phyloP scores from a whole-genome alignment of 2,113 vertebrate genomes.

The Marmota monax region DNA sequence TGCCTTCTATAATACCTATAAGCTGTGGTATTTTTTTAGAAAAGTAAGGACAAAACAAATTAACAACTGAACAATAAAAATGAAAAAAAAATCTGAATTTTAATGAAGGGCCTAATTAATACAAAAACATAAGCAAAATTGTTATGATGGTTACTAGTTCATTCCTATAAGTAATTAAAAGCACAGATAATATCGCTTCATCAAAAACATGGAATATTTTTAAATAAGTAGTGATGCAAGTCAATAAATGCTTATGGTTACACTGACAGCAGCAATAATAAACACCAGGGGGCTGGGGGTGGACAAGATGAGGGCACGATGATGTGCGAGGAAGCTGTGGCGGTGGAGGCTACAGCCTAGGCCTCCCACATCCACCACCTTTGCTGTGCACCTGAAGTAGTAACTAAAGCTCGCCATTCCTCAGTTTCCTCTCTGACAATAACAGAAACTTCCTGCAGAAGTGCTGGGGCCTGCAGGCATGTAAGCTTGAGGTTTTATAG shows the following conservation, averaged over 20 bases:
- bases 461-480: neutral
- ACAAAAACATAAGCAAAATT: neutral
- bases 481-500: neutral
- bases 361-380: fast-evolving
- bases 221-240: neutral
- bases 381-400: fast-evolving
- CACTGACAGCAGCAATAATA: neutral
- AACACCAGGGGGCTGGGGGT: neutral
- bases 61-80: neutral
- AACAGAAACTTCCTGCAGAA: neutral
- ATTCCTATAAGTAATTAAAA: neutral
- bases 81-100: neutral
- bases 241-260: neutral
- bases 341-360: neutral
- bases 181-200: neutral
- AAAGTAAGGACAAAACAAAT: neutral
- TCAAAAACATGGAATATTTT: neutral
- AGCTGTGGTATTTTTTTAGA: neutral
- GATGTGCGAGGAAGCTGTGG: neutral
- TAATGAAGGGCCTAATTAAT: neutral
- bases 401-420: fast-evolving
- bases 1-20: fast-evolving
- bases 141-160: neutral
- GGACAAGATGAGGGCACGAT: neutral
- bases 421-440: neutral